Conservation (phyloP, 2,888 invertebrate genomes). For the Epinotia ramella region DNA sequence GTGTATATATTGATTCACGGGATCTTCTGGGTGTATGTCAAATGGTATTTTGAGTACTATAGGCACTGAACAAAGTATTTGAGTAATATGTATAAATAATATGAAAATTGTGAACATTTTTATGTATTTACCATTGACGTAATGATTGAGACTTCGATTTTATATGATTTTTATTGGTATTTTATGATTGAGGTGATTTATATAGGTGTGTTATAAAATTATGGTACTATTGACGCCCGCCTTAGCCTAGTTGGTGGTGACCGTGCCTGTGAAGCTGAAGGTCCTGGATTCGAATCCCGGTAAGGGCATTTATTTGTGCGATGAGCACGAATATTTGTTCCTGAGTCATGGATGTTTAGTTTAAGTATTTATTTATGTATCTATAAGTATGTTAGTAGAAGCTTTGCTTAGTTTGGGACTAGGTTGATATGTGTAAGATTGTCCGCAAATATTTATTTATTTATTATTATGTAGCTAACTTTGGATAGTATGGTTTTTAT, state of each 20-base stretch:
- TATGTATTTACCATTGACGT: neutral
- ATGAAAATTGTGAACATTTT: neutral
- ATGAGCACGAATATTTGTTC: too few species aligned
- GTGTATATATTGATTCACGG: constrained; percentile 12
- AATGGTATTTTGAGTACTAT: constrained; percentile 8
- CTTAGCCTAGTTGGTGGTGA: too few species aligned
- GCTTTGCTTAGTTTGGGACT: too few species aligned
- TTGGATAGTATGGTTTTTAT: too few species aligned
- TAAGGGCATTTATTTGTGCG: too few species aligned
- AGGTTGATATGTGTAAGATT: too few species aligned
- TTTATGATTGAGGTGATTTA: neutral
- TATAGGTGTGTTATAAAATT: neutral
- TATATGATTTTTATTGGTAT: neutral
- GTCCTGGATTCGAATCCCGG: too few species aligned
- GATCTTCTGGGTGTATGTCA: neutral
- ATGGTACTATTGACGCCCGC: neutral
- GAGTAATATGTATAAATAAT: neutral
- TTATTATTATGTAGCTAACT: neutral
- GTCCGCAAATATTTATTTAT: too few species aligned
- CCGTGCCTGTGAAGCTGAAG: too few species aligned
- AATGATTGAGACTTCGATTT: neutral
- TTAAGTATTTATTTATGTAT: too few species aligned
- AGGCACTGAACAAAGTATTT: constrained; percentile 6
- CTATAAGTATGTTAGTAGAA: too few species aligned
- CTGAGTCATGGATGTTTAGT: too few species aligned